Base-by-base conservation (phyloP, 2,888 invertebrate genomes). In the Rhamnusium bicolor region DNA sequence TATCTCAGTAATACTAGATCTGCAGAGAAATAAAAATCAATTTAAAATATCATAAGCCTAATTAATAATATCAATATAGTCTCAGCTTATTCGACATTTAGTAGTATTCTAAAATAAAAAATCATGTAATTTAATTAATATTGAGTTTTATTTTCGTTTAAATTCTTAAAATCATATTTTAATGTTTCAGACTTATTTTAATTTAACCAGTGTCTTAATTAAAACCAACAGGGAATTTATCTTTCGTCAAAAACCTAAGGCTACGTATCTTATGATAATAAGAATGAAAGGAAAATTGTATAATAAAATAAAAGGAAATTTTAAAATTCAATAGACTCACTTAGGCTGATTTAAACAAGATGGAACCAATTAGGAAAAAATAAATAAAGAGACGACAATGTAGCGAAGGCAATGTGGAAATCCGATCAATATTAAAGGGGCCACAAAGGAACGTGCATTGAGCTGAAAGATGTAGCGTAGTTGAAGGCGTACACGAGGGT, bases 321-420 rank as follows among this genome's bases (percentile, higher is more conserved):
- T 75, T 72, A 65, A 72, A 68, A 75, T 75, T 75, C 72, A 75
- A 75, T 72, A 75, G 69, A 75, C 70, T 72, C 46, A 72, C 72
- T 75, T 72, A 61, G 62, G 68, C 68, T 72, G 68, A 72, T 72
- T 75, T 72, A 68, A 60, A 69, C 65, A 51, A 70, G 70, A 75
- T 72, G 68, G 71, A 63, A 61, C 75, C 72, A 75, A 75, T 75
- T 75, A 75, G 72, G 66, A 49, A 51, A n/a, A 56, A 60, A 63
- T 67, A 65, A 65, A 65, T 68, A 61, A 72, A 67, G 29, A 51
- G 62, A 72, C 40, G 65, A 75, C 60, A 75, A 71, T 68, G 63
- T 72, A 62, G 12, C 63, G 16, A 65, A 69, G 60, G 66, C 61
- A 53, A 29, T 65, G 65, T 65, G 18, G 65, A 51, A 65, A 65